Percentiles rank a stretch among this genome's conserved stretches.
Evolutionary conservation across 2,113 vertebrate genomes (phyloP).

Genomic region (Poeciliopsis turrubarensis): DNA sequence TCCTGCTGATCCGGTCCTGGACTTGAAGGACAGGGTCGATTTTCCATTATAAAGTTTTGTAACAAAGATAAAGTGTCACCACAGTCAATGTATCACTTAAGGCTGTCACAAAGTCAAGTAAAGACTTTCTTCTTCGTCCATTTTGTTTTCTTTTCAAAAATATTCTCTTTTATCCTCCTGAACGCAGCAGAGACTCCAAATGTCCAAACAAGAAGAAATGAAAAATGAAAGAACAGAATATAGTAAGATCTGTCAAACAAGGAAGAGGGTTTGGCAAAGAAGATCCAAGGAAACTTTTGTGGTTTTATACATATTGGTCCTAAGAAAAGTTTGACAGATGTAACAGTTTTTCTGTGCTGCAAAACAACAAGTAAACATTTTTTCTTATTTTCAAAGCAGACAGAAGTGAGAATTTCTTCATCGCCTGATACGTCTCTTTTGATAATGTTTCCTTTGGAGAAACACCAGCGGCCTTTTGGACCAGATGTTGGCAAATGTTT

Average conservation of each 20-base stretch:
- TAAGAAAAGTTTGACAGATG: not conserved
- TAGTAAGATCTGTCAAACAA: slow-evolving; percentile 66
- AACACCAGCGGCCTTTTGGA: slow-evolving; percentile 19
- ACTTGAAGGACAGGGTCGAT: slow-evolving; percentile 71
- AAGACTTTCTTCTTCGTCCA: slow-evolving; percentile 57
- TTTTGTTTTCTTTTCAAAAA: slow-evolving; percentile 37
- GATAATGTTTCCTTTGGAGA: slow-evolving; percentile 32
- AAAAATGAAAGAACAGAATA: slow-evolving; percentile 60
- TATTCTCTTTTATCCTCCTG: slow-evolving; percentile 51
- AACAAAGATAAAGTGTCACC: slow-evolving; percentile 79
- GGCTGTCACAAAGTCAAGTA: slow-evolving; percentile 55
- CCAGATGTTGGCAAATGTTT: slow-evolving; percentile 3
- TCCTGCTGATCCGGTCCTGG: slow-evolving; percentile 56
- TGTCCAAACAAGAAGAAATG: slow-evolving; percentile 14
- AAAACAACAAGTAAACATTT: not conserved
- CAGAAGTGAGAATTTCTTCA: slow-evolving; percentile 61
- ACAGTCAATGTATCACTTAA: slow-evolving; percentile 71
- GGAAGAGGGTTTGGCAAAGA: slow-evolving; percentile 60
- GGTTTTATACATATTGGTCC: slow-evolving; percentile 30
- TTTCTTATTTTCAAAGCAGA: slow-evolving; percentile 45
- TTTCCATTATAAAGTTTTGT: slow-evolving; percentile 79
- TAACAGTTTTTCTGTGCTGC: not conserved
- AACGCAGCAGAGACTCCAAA: slow-evolving; percentile 38
- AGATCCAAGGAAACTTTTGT: slow-evolving; percentile 31
- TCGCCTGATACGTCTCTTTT: slow-evolving; percentile 56